phyloP scores from a whole-genome alignment of 2,797 vertebrate species.

The Arrhamphus sclerolepis region DNA sequence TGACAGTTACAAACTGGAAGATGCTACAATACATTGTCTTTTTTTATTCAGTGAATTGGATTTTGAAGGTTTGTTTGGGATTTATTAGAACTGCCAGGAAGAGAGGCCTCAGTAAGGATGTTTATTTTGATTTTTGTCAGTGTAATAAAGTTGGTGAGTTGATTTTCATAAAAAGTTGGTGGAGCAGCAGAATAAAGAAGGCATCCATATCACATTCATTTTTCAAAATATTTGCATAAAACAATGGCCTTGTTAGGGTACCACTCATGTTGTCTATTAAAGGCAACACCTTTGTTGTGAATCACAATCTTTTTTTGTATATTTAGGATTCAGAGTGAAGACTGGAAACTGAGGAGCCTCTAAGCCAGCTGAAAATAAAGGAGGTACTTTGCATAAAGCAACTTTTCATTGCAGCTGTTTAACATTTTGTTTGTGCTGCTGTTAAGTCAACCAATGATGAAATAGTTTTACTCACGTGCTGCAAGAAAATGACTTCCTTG shows the following conservation, averaged over 20 bases:
- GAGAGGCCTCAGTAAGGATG: too few species aligned
- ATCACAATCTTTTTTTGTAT: not conserved
- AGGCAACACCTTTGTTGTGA: not conserved
- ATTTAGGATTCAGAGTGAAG: not conserved
- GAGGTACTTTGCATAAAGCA: not conserved
- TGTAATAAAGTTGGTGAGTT: too few species aligned
- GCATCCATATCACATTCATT: too few species aligned
- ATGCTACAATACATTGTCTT: too few species aligned
- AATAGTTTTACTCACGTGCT: not conserved
- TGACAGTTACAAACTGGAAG: too few species aligned
- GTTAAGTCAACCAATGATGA: not conserved
- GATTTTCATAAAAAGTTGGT: too few species aligned
- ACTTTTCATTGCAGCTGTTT: slow-evolving; percentile 8
- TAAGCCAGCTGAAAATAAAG: not conserved
- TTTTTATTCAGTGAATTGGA: too few species aligned
- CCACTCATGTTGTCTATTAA: not conserved
- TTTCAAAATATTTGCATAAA: too few species aligned
- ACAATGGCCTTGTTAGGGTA: not conserved
- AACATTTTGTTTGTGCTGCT: not conserved
- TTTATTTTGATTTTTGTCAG: too few species aligned
- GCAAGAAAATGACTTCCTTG: not conserved
- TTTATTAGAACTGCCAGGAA: too few species aligned
- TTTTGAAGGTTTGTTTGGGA: too few species aligned
- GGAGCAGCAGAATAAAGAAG: too few species aligned
- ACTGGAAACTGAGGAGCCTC: not conserved